Evolutionary conservation across 2,888 invertebrate genomes (phyloP).

Genomic region (Euzetes globulus): DNA sequence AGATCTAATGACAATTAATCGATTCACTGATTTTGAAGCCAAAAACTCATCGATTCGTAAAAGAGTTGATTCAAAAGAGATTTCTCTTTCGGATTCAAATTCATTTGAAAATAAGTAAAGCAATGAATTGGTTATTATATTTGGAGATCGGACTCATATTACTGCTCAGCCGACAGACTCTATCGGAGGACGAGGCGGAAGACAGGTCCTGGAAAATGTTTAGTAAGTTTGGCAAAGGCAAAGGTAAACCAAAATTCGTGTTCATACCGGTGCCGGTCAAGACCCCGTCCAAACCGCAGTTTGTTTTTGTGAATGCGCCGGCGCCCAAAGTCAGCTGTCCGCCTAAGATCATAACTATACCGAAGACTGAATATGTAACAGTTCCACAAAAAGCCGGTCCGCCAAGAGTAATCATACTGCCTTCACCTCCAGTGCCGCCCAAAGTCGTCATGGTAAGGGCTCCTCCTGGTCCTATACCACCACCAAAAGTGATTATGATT

Average conservation of each 20-base stretch:
- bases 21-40: not conserved
- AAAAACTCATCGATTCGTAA: not conserved
- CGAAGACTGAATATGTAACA: slow-evolving; percentile 3
- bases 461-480: not conserved
- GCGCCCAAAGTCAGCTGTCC: not conserved
- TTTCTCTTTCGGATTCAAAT: not conserved
- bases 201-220: not conserved
- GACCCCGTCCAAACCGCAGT: not conserved
- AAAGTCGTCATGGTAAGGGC: not conserved
- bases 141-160: not conserved
- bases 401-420: not conserved
- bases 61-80: not conserved
- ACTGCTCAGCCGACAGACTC: not conserved
- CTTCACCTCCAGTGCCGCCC: not conserved
- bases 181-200: not conserved
- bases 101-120: not conserved
- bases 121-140: not conserved
- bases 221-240: not conserved
- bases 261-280: not conserved
- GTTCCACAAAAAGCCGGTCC: not conserved
- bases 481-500: not conserved
- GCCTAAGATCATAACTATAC: not conserved
- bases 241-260: not conserved
- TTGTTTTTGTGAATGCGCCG: not conserved
- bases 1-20: too few relatives aligned